Base-by-base conservation (phyloP, 2,888 invertebrate species). In the Ophraella communa region DNA sequence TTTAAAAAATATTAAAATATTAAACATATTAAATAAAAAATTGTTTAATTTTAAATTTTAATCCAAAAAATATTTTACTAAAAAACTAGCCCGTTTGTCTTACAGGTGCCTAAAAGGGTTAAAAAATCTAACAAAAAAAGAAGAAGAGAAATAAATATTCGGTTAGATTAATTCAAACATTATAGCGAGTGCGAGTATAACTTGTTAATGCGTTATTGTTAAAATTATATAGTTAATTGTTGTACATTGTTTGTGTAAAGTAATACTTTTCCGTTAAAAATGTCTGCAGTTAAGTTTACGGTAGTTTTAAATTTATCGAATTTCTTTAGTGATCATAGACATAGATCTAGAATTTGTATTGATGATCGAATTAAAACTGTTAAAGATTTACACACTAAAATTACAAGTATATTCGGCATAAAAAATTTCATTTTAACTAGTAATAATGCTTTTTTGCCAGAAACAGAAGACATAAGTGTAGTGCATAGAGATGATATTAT, bases 251-350 rank as follows among this genome's bases (percentile, higher is more conserved):
- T n/a, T n/a, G 8, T 17, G 4, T 17, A 42, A 42, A 7, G 17
- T 11, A 7, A 42, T 14, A 17, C 2, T 42, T 42, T 3, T 17
- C 7, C 20, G 11, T 4, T 23, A 20, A 39, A 55, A 30, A 56
- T 56, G 56, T 27, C 56, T 11, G 18, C 8, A 3, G 23, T 18
- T 18, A 52, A 56, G 33, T 66, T 62, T 8, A 44, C 18, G 3
- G 14, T 66, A 17, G 18, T 55, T 3, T 11, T 70, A 17, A 67
- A 68, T 51, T 62, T 70, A 23, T 68, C 66, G 4, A 33, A 58
- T 18, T 70, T 63, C 30, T 68, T 68, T 30, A 45, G 52, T 53
- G 70, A 70, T 59, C 65, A 66, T 42, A 62, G 70, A 39, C 61
- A 42, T 2, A 64, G 47, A 23, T 64, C 65, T 4, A 57, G 68